These are phyloP conservation scores for Tineola bisselliella DNA, from an alignment of 2,888 invertebrate genomes.

Conservation along the genomic window DNA sequence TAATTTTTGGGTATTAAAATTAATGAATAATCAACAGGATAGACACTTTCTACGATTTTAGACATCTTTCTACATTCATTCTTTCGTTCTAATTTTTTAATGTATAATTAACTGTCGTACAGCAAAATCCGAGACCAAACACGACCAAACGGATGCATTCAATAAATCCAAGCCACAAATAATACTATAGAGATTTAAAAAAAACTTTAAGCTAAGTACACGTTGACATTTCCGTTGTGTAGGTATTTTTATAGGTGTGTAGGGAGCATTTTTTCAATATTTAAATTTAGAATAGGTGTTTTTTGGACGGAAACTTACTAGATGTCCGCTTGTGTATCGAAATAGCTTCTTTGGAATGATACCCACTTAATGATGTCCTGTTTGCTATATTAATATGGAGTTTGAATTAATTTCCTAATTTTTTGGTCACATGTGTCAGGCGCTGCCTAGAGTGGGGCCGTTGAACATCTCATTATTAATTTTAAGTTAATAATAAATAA, in stretches of 20 bases:
- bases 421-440: too few species aligned
- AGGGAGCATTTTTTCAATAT: neutral
- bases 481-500: too few species aligned
- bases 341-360: conserved; percentile 10
- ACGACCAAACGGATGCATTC: conserved; percentile 8
- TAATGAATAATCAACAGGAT: too few species aligned
- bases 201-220: conserved; percentile 8
- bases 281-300: conserved; percentile 23
- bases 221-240: conserved; percentile 10
- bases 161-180: conserved; percentile 7
- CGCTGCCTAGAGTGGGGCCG: too few species aligned
- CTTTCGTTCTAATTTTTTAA: neutral
- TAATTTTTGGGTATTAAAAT: too few species aligned
- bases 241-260: neutral
- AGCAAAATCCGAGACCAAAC: neutral
- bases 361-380: conserved; percentile 44
- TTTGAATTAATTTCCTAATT: neutral
- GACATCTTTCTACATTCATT: too few species aligned
- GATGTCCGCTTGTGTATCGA: conserved; percentile 17
- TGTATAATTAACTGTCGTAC: neutral
- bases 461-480: too few species aligned
- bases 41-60: too few species aligned
- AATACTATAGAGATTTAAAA: conserved; percentile 7
- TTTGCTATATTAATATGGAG: conserved; percentile 24
- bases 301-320: conserved; percentile 21